A percentile compares a stretch with the other conserved stretches of the same genome.
phyloP scores from a whole-genome alignment of 1,140 invertebrate species.

The Ditylenchus dipsaci region DNA sequence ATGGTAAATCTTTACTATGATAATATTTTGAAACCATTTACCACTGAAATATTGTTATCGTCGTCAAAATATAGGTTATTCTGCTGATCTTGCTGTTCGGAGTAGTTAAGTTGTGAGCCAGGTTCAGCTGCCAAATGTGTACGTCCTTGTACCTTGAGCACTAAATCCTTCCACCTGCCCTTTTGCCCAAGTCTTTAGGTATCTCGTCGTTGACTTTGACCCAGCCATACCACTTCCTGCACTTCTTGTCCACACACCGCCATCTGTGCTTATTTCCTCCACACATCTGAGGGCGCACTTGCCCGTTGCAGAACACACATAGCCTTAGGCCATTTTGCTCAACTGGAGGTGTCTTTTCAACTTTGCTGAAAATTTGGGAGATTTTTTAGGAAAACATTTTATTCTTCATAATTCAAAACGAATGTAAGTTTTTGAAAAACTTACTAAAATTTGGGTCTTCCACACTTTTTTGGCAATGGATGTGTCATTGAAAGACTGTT shows the following conservation, averaged over 20 bases:
- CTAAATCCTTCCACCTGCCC: slow-evolving; percentile 41
- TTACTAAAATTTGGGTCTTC: slow-evolving; percentile 25
- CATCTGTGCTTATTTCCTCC: slow-evolving; percentile 40
- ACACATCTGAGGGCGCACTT: slow-evolving; percentile 42
- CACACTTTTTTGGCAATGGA: not conserved
- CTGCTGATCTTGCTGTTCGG: too few species aligned
- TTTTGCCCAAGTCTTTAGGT: slow-evolving; percentile 37
- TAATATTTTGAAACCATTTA: too few species aligned
- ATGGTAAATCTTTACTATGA: too few species aligned
- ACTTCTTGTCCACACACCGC: slow-evolving; percentile 42
- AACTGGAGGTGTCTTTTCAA: slow-evolving; percentile 43
- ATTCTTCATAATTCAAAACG: too few species aligned
- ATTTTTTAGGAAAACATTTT: too few species aligned
- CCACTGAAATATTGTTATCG: too few species aligned
- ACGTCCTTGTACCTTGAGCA: slow-evolving; percentile 24
- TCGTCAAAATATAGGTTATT: too few species aligned
- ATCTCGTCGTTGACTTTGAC: slow-evolving; percentile 39
- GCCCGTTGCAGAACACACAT: slow-evolving; percentile 33
- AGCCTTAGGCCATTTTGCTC: slow-evolving; percentile 21
- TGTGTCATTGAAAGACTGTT: too few species aligned
- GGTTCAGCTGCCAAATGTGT: not conserved
- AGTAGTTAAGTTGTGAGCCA: not conserved
- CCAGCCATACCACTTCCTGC: slow-evolving; percentile 40
- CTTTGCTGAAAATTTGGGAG: slow-evolving; percentile 33
- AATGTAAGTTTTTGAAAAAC: too few species aligned